Evolutionary conservation across 1,140 invertebrate species (phyloP).

Genomic region (Rhyzopertha dominica): DNA sequence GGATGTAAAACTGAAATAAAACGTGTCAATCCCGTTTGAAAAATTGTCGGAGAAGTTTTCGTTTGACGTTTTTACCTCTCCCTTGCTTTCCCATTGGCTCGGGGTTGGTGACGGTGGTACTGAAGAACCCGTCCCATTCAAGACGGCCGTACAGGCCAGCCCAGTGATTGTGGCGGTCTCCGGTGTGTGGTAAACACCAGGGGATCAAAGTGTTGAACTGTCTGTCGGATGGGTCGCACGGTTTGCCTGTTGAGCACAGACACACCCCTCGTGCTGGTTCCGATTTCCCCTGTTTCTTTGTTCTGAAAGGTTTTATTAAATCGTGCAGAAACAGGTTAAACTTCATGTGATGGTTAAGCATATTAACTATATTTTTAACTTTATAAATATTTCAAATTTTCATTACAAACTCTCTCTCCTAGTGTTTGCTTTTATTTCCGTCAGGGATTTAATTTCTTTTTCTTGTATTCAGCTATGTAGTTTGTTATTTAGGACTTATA

Average conservation of each 20-base stretch:
- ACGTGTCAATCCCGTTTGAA: too few species aligned
- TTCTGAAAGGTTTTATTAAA: slow-evolving; percentile 49
- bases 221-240: slow-evolving; percentile 67
- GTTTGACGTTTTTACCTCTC: too few species aligned
- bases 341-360: not conserved
- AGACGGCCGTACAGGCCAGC: slow-evolving; percentile 70
- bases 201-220: slow-evolving; percentile 85
- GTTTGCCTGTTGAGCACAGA: slow-evolving; percentile 59
- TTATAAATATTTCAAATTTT: too few species aligned
- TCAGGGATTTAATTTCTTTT: too few species aligned
- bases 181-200: slow-evolving; percentile 87
- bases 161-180: slow-evolving; percentile 84
- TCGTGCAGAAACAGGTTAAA: too few species aligned
- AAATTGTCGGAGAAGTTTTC: too few species aligned
- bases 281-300: slow-evolving; percentile 59
- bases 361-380: not conserved
- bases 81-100: slow-evolving; percentile 90
- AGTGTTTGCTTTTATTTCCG: too few species aligned
- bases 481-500: too few species aligned
- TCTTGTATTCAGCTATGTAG: too few species aligned
- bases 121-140: slow-evolving; percentile 82
- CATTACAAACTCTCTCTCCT: too few species aligned
- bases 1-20: slow-evolving; percentile 67
- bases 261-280: slow-evolving; percentile 74
- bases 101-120: slow-evolving; percentile 82